Evolutionary conservation across 2,113 vertebrate species (phyloP), one percentile per base, ranked within the genome.

Genomic region (Morone saxatilis): DNA sequence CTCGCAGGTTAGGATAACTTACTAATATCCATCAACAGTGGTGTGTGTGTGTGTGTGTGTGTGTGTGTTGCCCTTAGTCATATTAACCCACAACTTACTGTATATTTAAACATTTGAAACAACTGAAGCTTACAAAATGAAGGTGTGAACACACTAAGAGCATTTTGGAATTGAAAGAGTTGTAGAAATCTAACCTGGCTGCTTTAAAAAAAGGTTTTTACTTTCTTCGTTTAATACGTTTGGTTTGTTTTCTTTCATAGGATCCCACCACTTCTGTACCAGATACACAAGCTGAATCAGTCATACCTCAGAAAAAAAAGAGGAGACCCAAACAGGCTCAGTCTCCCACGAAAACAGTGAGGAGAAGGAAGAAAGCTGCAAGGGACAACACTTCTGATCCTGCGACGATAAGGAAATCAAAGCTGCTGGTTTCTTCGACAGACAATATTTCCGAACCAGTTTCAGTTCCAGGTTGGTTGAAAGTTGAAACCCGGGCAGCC

Each of bases 401-500:
- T 0, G 60, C 69, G 41, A 94, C 71, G 79, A 94, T 88, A 80
- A 88, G 90, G 72, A 93, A 89, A 86, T 59, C 88, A 1, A 93
- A 93, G 78, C 80, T 69, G 78, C 80, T 69, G 41, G 66, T 57
- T 63, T 51, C 89, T 41, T 77, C 47, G 13, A 56, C 85, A 4
- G 85, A 71, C 3, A 47, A 85, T 6, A 6, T 63, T 41, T 63
- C 51, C 0, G 86, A 81, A 12, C 47, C 50, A 10, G 63, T 73
- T 79, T 81, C 91, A 59, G 36, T 65, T 86, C 69, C 90, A 89
- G 92, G 91, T 92, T 63, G 68, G 91, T 91, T 76, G 74, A 76
- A 62, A 74, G 25, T 79, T 85, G n/a, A 75, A 78, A 22, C 57
- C 0, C 1, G 6, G 12, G 40, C n/a, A 25, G 25, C 41, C 53